Evolutionary conservation across 2,888 invertebrate genomes (phyloP).

Genomic region (Epirrita christyi): DNA sequence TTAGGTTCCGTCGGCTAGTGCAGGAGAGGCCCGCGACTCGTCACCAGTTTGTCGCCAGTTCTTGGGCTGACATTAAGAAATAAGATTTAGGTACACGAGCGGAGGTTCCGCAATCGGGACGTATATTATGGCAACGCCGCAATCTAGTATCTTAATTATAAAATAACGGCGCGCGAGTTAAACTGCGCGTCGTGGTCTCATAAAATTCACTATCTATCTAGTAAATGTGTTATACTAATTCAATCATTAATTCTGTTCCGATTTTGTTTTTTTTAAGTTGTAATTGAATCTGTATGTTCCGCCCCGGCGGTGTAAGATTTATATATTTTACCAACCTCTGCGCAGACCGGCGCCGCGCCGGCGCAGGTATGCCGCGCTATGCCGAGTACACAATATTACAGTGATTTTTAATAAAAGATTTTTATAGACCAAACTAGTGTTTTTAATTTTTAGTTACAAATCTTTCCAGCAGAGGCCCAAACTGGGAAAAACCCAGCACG

Average conservation of each 20-base stretch:
- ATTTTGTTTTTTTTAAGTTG: conserved; percentile 72
- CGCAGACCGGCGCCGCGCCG: conserved; percentile 53
- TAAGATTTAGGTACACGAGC: conserved; percentile 52
- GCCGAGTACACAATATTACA: conserved; percentile 71
- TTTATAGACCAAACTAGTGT: conserved; percentile 70
- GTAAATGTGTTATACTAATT: conserved; percentile 76
- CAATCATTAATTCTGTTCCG: conserved; percentile 68
- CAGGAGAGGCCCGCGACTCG: conserved; percentile 21
- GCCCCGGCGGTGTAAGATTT: conserved; percentile 59
- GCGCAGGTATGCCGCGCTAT: conserved; percentile 43
- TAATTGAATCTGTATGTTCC: conserved; percentile 63
- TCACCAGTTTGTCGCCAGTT: conserved; percentile 42
- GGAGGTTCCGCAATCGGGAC: conserved; percentile 50
- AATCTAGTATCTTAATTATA: conserved; percentile 36
- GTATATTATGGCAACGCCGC: conserved; percentile 44
- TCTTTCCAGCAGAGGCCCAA: too few relatives aligned
- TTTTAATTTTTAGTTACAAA: conserved; percentile 3
- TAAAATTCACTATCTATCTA: conserved; percentile 48
- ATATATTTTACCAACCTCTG: conserved; percentile 62
- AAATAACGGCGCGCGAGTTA: conserved; percentile 44
- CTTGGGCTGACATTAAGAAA: conserved; percentile 58
- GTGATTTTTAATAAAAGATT: conserved; percentile 79
- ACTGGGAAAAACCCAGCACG: too few relatives aligned
- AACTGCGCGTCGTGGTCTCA: conserved; percentile 53
- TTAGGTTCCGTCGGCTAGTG: conserved; percentile 14